Base-by-base conservation (phyloP, 1,140 invertebrate genomes). In the Drosophila baimaii region DNA sequence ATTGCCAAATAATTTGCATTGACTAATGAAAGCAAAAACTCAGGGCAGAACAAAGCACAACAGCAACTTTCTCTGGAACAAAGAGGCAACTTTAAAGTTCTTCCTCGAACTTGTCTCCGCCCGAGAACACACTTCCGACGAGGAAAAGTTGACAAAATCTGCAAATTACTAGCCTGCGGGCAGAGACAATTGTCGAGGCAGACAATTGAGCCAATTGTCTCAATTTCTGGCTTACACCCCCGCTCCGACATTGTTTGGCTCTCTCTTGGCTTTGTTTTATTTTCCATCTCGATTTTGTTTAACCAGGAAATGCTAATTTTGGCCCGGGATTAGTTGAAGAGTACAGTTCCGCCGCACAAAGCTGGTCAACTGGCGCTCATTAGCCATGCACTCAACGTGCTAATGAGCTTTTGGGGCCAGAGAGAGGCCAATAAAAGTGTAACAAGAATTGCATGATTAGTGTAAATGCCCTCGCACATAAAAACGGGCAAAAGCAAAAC, bases 371-470 rank as follows among this genome's bases (percentile, higher is more conserved):
- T 19, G 15, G 44, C 41, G 12, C 77, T 84, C 81, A 80, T 83
- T 83, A 85, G 75, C 61, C 74, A 82, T 76, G 64, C 64, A 77
- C 83, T 69, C 83, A 79, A 73, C 61, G 81, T 85, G 81, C 81
- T 81, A 86, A 86, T 81, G 78, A 66, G 63, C 64, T 39, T 83
- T 55, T 19, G 63, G 47, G 43, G n/a, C 23, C 31, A 13, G 44
- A 35, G 37, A 21, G 43, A 39, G 62, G 61, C 51, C 47, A 88
- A 83, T 77, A 79, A 86, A 81, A 79, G 44, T 63, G 62, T 64
- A 73, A 66, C 79, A 79, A 83, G 78, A 79, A 72, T 72, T 66
- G 59, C 79, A 83, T 86, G 82, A 86, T 86, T 86, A 86, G 83
- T 88, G 75, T 81, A 84, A 75, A 83, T 84, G 81, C 71, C 54